Base-by-base conservation (phyloP, 2,113 vertebrate species). In the Silurus meridionalis region DNA sequence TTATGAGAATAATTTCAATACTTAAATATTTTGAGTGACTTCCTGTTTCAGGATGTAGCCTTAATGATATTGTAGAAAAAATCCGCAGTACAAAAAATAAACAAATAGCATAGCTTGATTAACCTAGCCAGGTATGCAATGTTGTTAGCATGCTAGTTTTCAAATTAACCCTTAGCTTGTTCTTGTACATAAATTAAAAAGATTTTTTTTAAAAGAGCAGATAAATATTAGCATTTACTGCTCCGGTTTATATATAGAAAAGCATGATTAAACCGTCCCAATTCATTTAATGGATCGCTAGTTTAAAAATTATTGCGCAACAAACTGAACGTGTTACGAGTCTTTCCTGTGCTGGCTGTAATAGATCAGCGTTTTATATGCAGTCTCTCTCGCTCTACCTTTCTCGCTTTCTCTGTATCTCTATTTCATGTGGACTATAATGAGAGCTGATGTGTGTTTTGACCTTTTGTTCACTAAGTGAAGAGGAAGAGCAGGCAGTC, bases 401-500 rank as follows among this genome's bases (percentile, higher is more conserved):
- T 21, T 53, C 10, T 53, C 74, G 52, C 9, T 53, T 5, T 9
- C 25, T 50, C 8, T 58, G 48, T 52, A 9, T 52, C 71, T 50
- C n/a, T 23, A 14, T 48, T 52, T 69, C 64, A 28, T 19, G 13
- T 58, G 61, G 72, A 25, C 80, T 53, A 46, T 83, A 80, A 83
- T 83, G 71, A 83, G 84, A 85, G 77, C 48, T 79, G 84, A 79
- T 85, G 63, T 8, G 8, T 13, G 52, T 69, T n/a, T 82, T 58
- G 37, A 64, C 80, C 72, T 85, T 48, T 57, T 25, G 15, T n/a
- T 46, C 25, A 11, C 72, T 80, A 67, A 71, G 46, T 78, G 71
- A 79, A 58, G 87, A 75, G 21, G 87, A 37, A 21, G 6, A 37
- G 37, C 60, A 28, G 37, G 79, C 53, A 82, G 53, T 63, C 58